A percentile compares a stretch with the other conserved stretches of the same genome.
Conservation (phyloP, 35 echinoderm and acorn worm species). For the Strongylocentrotus purpuratus region DNA sequence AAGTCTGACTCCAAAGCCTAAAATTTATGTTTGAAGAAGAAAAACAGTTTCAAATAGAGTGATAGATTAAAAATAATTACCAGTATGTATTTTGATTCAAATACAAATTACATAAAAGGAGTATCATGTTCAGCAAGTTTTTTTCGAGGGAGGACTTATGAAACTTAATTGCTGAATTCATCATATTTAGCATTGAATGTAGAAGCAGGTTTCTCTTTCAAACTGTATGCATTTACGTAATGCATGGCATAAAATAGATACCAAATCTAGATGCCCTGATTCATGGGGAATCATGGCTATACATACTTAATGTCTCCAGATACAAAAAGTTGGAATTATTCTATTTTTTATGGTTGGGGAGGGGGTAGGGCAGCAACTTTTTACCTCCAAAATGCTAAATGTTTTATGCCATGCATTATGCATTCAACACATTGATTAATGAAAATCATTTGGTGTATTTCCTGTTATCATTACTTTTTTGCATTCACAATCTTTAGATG, state of each 20-base stretch:
- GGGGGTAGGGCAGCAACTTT: no score
- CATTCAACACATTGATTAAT: not conserved
- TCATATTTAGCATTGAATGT: not conserved
- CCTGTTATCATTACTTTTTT: no score
- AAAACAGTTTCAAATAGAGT: no score
- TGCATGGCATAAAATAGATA: not conserved
- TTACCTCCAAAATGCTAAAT: no score
- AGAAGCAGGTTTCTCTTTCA: not conserved
- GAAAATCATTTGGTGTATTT: not conserved
- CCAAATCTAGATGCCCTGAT: not conserved
- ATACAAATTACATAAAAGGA: no score
- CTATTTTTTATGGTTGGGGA: not conserved
- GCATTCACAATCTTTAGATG: no score
- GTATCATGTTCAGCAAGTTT: no score
- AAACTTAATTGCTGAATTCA: not conserved
- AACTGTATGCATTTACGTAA: not conserved
- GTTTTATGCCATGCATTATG: not conserved
- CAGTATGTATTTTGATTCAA: no score
- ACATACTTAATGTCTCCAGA: not conserved
- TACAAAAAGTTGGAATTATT: not conserved
- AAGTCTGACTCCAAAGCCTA: not conserved
- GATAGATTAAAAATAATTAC: no score
- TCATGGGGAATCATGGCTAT: not conserved
- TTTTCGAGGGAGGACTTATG: not conserved
- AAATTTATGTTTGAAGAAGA: no score